phyloP scores from a whole-genome alignment of 1,140 invertebrate species.

The Spodoptera litura region DNA sequence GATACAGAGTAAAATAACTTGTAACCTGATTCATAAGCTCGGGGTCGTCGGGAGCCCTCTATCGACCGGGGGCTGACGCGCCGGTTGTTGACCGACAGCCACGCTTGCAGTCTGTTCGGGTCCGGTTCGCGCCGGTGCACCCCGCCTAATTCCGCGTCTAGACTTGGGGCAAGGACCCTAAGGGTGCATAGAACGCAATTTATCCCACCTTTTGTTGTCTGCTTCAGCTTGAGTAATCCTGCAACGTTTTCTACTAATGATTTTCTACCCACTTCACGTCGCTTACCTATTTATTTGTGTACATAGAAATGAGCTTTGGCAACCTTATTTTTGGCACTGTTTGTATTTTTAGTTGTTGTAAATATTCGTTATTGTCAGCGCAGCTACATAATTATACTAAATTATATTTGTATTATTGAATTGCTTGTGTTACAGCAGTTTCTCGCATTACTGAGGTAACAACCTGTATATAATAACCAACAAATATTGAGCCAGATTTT shows the following conservation, averaged over 20 bases:
- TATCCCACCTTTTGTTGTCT: slow-evolving; percentile 47
- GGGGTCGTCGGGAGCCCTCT: slow-evolving; percentile 26
- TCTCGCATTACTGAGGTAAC: no score
- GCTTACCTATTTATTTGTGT: slow-evolving; percentile 1
- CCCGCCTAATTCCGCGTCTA: slow-evolving; percentile 58
- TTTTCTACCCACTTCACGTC: background rate
- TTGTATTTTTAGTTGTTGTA: slow-evolving; percentile 13
- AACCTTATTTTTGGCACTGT: slow-evolving; percentile 30
- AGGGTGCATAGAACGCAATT: slow-evolving; percentile 32
- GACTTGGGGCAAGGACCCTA: slow-evolving; percentile 53
- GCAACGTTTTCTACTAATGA: background rate
- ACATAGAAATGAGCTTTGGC: slow-evolving; percentile 1
- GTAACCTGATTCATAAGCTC: slow-evolving; percentile 25
- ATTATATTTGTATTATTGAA: no score
- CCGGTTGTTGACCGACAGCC: slow-evolving; percentile 56
- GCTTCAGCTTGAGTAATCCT: slow-evolving; percentile 22
- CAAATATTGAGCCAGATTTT: no score
- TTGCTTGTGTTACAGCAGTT: no score
- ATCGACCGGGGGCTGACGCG: slow-evolving; percentile 51
- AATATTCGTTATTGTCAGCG: slow-evolving; percentile 8
- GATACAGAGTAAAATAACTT: background rate
- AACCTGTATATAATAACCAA: no score
- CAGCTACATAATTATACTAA: background rate
- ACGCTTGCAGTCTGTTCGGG: slow-evolving; percentile 15
- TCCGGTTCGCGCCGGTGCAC: slow-evolving; percentile 30